These are phyloP conservation scores for Eumaeus atala DNA, from an alignment of 1,140 invertebrate species.

Conservation along the genomic window DNA sequence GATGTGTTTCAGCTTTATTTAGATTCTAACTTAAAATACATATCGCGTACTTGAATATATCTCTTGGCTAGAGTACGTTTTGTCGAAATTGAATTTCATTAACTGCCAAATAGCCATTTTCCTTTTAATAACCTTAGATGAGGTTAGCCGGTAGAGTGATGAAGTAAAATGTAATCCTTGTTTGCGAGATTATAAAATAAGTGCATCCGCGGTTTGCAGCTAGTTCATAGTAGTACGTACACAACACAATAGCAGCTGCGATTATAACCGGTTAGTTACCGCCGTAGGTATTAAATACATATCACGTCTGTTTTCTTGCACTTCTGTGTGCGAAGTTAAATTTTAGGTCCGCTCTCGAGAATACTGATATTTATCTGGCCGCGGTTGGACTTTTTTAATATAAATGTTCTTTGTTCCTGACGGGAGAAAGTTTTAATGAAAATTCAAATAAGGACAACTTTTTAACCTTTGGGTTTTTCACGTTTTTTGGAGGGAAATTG, in stretches of 20 bases:
- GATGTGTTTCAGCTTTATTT: too few relatives aligned
- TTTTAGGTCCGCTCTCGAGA: constrained; percentile 66
- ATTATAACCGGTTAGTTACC: not conserved
- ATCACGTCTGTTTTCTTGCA: constrained; percentile 29
- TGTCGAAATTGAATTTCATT: too few relatives aligned
- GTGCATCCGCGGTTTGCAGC: too few relatives aligned
- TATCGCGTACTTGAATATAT: too few relatives aligned
- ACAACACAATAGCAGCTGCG: not conserved
- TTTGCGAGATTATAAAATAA: too few relatives aligned
- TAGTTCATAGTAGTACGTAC: too few relatives aligned
- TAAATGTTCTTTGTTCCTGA: constrained; percentile 74
- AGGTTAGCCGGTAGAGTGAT: too few relatives aligned
- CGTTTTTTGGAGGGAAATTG: constrained; percentile 56
- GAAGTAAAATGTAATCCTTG: too few relatives aligned
- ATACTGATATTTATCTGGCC: constrained; percentile 73
- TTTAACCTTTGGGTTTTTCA: constrained; percentile 66
- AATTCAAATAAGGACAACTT: constrained; percentile 74
- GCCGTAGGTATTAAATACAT: not conserved
- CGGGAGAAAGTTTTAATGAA: constrained; percentile 73
- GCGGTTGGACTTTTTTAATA: constrained; percentile 71
- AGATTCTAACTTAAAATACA: too few relatives aligned
- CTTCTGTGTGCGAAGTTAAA: constrained; percentile 54
- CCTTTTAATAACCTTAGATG: not conserved
- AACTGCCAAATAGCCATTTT: too few relatives aligned
- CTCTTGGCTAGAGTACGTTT: too few relatives aligned